Evolutionary conservation across 2,113 vertebrate species (phyloP).

Genomic region (Esox niger): DNA sequence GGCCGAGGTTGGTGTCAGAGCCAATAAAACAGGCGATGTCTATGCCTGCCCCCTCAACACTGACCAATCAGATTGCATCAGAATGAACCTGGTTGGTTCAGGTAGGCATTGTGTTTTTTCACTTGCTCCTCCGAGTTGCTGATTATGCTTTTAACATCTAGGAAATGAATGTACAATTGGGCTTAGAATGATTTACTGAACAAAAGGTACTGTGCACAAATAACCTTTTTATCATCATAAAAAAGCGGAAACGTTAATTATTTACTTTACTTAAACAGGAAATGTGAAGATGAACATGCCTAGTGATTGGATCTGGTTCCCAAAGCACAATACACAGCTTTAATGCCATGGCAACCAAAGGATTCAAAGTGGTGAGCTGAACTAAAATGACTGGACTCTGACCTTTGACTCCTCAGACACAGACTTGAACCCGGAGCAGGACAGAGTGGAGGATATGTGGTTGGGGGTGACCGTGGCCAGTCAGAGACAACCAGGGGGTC

Average conservation of each 20-base stretch:
- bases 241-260: not conserved
- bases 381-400: not conserved
- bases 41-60: constrained; percentile 81
- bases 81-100: constrained; percentile 73
- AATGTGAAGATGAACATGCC: not conserved
- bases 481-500: constrained; percentile 73
- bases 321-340: no score
- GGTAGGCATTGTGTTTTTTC: constrained; percentile 63
- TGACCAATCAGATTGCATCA: constrained; percentile 73
- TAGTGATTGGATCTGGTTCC: not conserved
- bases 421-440: constrained; percentile 36
- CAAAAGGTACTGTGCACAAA: constrained; percentile 1
- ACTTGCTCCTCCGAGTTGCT: not conserved
- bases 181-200: not conserved
- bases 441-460: constrained; percentile 89
- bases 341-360: no score
- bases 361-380: no score
- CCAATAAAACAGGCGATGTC: constrained; percentile 80
- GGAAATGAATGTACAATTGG: not conserved
- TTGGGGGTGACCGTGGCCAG: constrained; percentile 88
- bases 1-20: constrained; percentile 56
- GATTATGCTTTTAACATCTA: not conserved
- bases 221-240: no score
- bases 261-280: not conserved
- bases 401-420: constrained; percentile 25